Base-by-base conservation (phyloP, 2,113 vertebrate species). In the Choloepus hoffmanni region DNA sequence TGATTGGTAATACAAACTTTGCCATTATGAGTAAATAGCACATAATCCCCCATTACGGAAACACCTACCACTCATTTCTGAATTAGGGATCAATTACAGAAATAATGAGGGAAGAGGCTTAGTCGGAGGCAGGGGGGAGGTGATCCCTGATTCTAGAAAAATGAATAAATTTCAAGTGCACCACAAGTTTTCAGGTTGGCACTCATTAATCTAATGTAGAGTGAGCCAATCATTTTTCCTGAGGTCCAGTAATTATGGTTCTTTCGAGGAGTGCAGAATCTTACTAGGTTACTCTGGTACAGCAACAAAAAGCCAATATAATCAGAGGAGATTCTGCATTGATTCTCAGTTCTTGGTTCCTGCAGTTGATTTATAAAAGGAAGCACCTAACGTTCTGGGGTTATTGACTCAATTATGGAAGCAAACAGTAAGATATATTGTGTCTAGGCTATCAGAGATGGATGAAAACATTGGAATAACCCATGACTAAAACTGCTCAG, bases 71-170 rank as follows among this genome's bases (percentile, higher is more conserved):
- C 77, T 90, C 85, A 72, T 81, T 95, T 97, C 81, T 89, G 36
- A 94, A 94, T 97, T 76, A 67, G n/a, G 90, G 76, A 65, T 97
- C 77, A 67, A 85, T 93, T 84, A 94, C 68, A 30, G 73, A 43
- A 70, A 77, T 12, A 76, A 7, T 78, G 48, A 94, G 86, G 68
- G 92, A 85, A 97, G 62, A 97, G 76, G 8, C 48, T 43, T 86
- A 60, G 74, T 72, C 36, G 36, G 36, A 2, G 36, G 70, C 9
- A 58, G 30, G 90, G 53, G 65, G 70, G 40, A 92, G 40, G 40
- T 70, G 55, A 78, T 81, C 70, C 28, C 67, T 78, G 18, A 89
- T 43, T 92, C 85, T 40, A 67, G 73, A 84, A 82, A 88, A 36
- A 85, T 82, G 45, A 68, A 77, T 82, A 91, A 96, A 85, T 96